Percentiles rank a stretch among this genome's conserved stretches.
phyloP scores from a whole-genome alignment of 2,888 invertebrate species.

The Exephanes ischioxanthus region DNA sequence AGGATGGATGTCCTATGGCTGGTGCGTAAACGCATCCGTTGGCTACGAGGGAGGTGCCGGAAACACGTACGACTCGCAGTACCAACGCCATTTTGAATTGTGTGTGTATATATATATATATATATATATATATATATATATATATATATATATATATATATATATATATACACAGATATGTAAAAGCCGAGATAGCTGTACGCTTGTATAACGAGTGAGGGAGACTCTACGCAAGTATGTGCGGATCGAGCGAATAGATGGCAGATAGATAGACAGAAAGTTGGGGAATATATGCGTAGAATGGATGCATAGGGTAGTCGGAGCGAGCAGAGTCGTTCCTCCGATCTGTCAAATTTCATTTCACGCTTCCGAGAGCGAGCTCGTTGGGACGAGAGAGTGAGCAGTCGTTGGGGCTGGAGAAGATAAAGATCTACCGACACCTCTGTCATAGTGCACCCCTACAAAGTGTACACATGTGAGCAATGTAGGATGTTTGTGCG shows the following conservation, averaged over 20 bases:
- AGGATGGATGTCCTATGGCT: constrained; percentile 41
- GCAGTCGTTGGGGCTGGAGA: constrained; percentile 69
- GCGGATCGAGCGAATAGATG: constrained; percentile 40
- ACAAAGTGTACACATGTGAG: constrained; percentile 42
- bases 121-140: constrained; percentile 28
- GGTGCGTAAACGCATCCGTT: constrained; percentile 73
- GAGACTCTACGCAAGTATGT: constrained; percentile 50
- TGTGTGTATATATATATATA: constrained; percentile 34
- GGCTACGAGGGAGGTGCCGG: constrained; percentile 79
- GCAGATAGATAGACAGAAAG: constrained; percentile 55
- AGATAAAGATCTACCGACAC: constrained; percentile 74
- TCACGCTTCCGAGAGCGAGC: constrained; percentile 81
- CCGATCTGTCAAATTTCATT: constrained; percentile 85
- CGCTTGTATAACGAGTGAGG: constrained; percentile 46
- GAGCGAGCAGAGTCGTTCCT: constrained; percentile 73
- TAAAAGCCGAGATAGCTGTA: constrained; percentile 35
- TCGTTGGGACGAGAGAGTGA: constrained; percentile 57
- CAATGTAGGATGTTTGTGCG: constrained; percentile 50
- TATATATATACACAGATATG: constrained; percentile 30
- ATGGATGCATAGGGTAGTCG: constrained; percentile 60
- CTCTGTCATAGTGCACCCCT: constrained; percentile 57
- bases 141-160: constrained; percentile 20
- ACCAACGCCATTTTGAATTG: constrained; percentile 77
- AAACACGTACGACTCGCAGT: constrained; percentile 68
- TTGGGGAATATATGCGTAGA: constrained; percentile 55